Evolutionary conservation across 2,113 vertebrate species (phyloP), one percentile per base, ranked within the genome.

Genomic region (Irena cyanogastra): DNA sequence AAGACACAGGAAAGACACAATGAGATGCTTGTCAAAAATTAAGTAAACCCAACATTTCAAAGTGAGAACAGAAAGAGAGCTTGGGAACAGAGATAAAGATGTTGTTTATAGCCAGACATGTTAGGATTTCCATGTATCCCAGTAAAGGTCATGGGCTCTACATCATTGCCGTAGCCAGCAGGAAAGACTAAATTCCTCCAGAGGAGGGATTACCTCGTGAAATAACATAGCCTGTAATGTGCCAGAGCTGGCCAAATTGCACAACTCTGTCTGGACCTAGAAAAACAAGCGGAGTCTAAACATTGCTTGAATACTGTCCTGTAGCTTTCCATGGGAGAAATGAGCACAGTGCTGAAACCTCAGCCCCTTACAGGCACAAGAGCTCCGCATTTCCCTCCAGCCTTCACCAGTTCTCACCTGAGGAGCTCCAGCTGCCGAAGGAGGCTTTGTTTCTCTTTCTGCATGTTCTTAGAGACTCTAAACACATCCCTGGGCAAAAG

Each of bases 401-500:
- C 53, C 19, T 39, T 22, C 63, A 59, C 37, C 63, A 77, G 16
- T 33, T 44, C 90, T 93, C 96, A 99, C 99, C 99, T 98, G 96
- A 99, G 98, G 22, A 99, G 98, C 26, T 99, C 98, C 92, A 99
- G 97, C 74, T 99, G 99, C 84, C 98, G 98, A 17, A 98, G 88
- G 30, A 99, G 98, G 87, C 99, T 99, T 69, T 99, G 98, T 69
- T 99, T 99, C 96, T 99, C 99, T 78, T 98, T 99, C 97, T 99
- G 99, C 98, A 99, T 99, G 97, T 99, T 99, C 94, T 97, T 98
- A 21, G 99, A 99, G 71, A 99, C 99, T 37, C 97, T 98, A 35
- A 98, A 96, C 88, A 99, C 98, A 42, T 98, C 98, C 93, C 99
- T 99, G 95, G 11, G 47, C 11, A 15, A 44, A 64, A 23, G 24